Evolutionary conservation across 2,797 vertebrate species (phyloP), one percentile per base, ranked within the genome.

Genomic region (Pseudopleuronectes americanus): DNA sequence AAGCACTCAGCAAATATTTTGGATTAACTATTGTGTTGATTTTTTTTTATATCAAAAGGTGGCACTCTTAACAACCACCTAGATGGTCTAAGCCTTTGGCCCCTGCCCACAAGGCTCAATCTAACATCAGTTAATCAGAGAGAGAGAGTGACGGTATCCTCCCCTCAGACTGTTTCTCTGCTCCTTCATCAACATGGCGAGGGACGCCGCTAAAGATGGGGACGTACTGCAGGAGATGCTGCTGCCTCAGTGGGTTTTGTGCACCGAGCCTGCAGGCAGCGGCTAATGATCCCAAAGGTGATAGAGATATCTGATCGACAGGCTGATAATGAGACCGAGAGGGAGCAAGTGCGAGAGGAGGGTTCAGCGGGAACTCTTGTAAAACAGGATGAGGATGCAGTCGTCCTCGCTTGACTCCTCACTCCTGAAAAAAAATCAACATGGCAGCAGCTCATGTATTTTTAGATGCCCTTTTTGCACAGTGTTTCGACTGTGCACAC

Each of bases 401-500:
- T 69, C 70, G 76, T 87, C 86, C 85, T 86, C 54, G 48, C 77
- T 81, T 86, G 88, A 89, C 85, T 90, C 82, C 85, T 79, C 72
- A 57, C 83, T 71, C 59, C 84, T 76, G 71, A 68, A 85, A 77
- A 65, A 86, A 84, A 82, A 68, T 89, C 78, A 84, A 83, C 86
- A 82, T 86, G 89, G 78, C 85, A 89, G 82, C 64, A 75, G 76
- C 76, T 75, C 21, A 6, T 85, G 75, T 90, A 87, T 91, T 90
- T 90, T 87, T 88, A 92, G 87, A 89, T 79, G 83, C 77, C 80
- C 87, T 90, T 89, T 86, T 87, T 84, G 76, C 51, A 43, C 78
- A 78, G 71, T 45, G 70, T 80, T 89, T 84, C 49, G 24, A 64
- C 64, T 3, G 58, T 41, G 16, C 70, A 54, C 62, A 14, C 55